Percentiles rank a stretch among this genome's conserved stretches.
Evolutionary conservation across 2,797 vertebrate genomes (phyloP).

Genomic region (Malacoraja senta): DNA sequence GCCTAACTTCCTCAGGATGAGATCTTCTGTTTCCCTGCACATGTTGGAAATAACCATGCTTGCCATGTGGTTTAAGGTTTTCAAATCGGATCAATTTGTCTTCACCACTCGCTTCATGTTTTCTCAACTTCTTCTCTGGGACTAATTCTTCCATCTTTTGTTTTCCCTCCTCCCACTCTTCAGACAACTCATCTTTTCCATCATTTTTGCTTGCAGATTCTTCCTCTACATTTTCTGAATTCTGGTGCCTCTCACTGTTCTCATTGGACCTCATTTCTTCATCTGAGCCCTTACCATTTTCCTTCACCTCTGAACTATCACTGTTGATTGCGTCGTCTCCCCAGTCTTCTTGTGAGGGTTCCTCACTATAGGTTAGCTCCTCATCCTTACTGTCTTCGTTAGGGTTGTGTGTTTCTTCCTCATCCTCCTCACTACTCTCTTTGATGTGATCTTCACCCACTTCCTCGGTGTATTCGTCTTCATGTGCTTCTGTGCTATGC

Average conservation of each 20-base stretch:
- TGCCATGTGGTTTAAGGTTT: background rate
- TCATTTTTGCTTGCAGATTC: conserved; percentile 48
- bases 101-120: conserved; percentile 48
- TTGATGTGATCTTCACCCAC: conserved; percentile 46
- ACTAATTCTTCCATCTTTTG: conserved; percentile 61
- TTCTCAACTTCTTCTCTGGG: conserved; percentile 58
- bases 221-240: conserved; percentile 38
- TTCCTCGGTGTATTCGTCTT: conserved; percentile 50
- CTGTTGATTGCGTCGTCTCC: background rate
- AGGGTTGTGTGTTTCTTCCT: conserved; percentile 24
- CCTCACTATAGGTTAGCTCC: conserved; percentile 16
- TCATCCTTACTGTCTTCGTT: conserved; percentile 37
- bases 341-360: background rate
- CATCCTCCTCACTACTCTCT: conserved; percentile 30
- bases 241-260: conserved; percentile 47
- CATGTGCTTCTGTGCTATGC: conserved; percentile 45
- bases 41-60: background rate
- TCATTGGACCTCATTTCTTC: conserved; percentile 47
- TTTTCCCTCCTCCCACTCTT: conserved; percentile 56
- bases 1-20: conserved; percentile 64
- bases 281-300: conserved; percentile 48
- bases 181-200: conserved; percentile 51
- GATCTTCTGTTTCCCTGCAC: conserved; percentile 53
- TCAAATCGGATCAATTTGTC: conserved; percentile 41
- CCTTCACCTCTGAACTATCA: conserved; percentile 46